These are phyloP conservation scores for Liodrosophila aerea DNA, from an alignment of 2,888 invertebrate species.

Conservation along the genomic window DNA sequence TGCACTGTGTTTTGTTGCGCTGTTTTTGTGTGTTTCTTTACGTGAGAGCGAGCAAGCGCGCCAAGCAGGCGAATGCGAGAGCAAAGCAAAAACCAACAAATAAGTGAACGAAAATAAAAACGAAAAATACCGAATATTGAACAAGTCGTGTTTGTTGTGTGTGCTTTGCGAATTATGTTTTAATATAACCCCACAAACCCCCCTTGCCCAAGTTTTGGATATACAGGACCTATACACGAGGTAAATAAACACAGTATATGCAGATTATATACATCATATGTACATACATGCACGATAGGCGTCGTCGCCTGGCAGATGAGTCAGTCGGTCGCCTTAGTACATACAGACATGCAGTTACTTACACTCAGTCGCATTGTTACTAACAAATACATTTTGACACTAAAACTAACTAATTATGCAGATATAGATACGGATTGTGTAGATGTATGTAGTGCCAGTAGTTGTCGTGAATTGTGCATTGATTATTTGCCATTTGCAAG, in stretches of 20 bases:
- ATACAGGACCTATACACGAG: conserved; percentile 38
- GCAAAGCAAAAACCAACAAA: conserved; percentile 78
- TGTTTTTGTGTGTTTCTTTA: conserved; percentile 47
- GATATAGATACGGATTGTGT: conserved; percentile 14
- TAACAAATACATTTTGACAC: conserved; percentile 55
- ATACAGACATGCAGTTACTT: background rate
- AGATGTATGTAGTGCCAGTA: conserved; percentile 10
- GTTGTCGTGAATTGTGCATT: conserved; percentile 12
- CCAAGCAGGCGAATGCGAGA: conserved; percentile 69
- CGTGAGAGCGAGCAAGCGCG: conserved; percentile 41
- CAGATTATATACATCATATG: no score
- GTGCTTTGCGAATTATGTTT: conserved; percentile 29
- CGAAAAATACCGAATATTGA: conserved; percentile 68
- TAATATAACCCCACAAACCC: conserved; percentile 6
- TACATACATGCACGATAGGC: conserved; percentile 29
- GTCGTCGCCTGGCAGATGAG: conserved; percentile 49
- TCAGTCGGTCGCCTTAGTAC: conserved; percentile 40
- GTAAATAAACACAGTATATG: conserved; percentile 62
- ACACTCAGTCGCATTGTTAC: conserved; percentile 29
- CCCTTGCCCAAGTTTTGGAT: conserved; percentile 35
- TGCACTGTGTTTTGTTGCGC: conserved; percentile 31
- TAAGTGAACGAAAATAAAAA: conserved; percentile 77
- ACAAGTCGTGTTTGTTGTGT: conserved; percentile 43
- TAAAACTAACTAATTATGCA: conserved; percentile 38
- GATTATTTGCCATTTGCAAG: conserved; percentile 12